These are phyloP conservation scores for Hypselothyrea guttata DNA, from an alignment of 2,888 invertebrate species.

Conservation along the genomic window DNA sequence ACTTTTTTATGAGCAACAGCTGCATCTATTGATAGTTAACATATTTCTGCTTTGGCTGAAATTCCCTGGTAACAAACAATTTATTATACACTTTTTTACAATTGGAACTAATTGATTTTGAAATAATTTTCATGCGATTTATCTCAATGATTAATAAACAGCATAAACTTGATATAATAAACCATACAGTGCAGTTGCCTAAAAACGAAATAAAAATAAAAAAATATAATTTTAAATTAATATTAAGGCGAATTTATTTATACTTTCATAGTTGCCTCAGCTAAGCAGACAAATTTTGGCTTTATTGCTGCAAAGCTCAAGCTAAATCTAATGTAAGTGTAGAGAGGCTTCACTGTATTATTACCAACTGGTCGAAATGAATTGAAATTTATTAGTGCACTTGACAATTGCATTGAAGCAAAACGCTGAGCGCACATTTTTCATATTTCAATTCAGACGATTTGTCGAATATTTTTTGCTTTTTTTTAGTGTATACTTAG, in stretches of 20 bases:
- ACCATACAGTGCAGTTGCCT: slow-evolving; percentile 22
- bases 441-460: slow-evolving; percentile 71
- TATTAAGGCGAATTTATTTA: no score
- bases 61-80: slow-evolving; percentile 23
- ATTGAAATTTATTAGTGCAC: slow-evolving; percentile 72
- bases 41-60: slow-evolving; percentile 21
- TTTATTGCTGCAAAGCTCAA: no score
- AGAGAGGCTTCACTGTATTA: slow-evolving; percentile 35
- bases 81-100: slow-evolving; percentile 14
- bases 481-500: not conserved
- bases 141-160: slow-evolving; percentile 41
- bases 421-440: slow-evolving; percentile 68
- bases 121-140: slow-evolving; percentile 40
- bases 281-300: no score
- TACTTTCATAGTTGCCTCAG: no score
- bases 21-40: slow-evolving; percentile 38
- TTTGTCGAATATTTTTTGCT: slow-evolving; percentile 37
- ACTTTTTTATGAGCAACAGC: slow-evolving; percentile 17
- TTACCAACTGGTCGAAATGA: slow-evolving; percentile 38
- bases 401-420: slow-evolving; percentile 67
- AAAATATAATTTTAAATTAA: no score
- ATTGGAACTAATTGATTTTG: slow-evolving; percentile 42
- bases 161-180: slow-evolving; percentile 2
- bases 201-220: no score
- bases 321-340: not conserved